A percentile compares a stretch with the other conserved stretches of the same genome.
These are phyloP conservation scores for Hippocampus guttulatus DNA, from an alignment of 2,113 vertebrate genomes.

Conservation along the genomic window DNA sequence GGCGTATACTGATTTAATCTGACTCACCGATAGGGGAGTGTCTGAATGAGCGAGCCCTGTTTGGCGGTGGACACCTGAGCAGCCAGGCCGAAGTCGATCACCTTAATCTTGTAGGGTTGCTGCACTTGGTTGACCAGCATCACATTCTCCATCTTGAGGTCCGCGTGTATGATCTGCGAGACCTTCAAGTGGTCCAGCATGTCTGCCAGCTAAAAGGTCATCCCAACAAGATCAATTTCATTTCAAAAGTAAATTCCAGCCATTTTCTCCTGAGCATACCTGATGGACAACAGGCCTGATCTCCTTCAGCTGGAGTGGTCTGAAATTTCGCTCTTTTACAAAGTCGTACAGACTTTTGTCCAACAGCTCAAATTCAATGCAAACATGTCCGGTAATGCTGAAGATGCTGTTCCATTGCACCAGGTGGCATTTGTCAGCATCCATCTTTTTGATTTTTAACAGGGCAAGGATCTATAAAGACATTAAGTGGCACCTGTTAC, in stretches of 20 bases:
- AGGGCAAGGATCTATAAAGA: conserved; percentile 4
- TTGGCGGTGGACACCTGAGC: conserved; percentile 7
- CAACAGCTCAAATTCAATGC: conserved; percentile 10
- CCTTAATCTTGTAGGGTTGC: conserved; percentile 4
- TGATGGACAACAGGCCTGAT: conserved; percentile 8
- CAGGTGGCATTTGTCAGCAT: conserved; percentile 11
- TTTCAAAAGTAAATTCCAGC: neutral
- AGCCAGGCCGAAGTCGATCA: conserved; percentile 6
- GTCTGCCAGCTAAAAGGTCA: conserved; percentile 6
- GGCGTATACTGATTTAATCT: neutral
- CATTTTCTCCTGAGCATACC: neutral
- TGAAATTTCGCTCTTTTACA: conserved; percentile 6
- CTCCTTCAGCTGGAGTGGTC: conserved; percentile 3
- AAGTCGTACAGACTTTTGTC: conserved; percentile 10
- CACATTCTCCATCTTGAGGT: conserved; percentile 6
- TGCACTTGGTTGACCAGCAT: conserved; percentile 9
- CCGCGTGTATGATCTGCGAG: conserved; percentile 3
- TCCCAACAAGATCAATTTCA: neutral
- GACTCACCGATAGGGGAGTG: conserved; percentile 3
- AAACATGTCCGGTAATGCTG: conserved; percentile 8
- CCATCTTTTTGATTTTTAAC: conserved; percentile 10
- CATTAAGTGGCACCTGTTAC: neutral
- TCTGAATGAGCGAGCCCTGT: conserved; percentile 8
- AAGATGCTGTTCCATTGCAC: conserved; percentile 14
- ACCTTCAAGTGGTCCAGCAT: conserved; percentile 7